Conservation (phyloP, 2,113 vertebrate genomes). For the Fulica atra region DNA sequence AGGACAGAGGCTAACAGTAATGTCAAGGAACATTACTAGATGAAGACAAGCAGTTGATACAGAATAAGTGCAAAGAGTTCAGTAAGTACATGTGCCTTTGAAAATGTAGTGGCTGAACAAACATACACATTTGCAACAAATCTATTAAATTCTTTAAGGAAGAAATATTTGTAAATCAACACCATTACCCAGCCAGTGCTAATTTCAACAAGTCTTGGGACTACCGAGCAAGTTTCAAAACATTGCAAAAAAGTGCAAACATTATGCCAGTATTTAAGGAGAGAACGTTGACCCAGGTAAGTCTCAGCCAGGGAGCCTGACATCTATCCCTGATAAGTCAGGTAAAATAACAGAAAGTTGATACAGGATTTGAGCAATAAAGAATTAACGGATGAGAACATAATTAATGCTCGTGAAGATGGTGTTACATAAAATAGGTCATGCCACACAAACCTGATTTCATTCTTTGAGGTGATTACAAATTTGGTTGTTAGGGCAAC, state of each 20-base stretch:
- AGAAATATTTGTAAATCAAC: background rate
- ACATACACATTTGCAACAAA: background rate
- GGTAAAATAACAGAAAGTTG: slow-evolving; percentile 39
- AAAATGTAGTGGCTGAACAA: background rate
- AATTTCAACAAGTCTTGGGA: background rate
- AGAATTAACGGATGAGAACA: background rate
- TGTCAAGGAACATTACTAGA: background rate
- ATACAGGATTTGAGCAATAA: slow-evolving; percentile 35
- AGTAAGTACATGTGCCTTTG: background rate
- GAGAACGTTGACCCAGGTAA: background rate
- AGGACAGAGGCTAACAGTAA: background rate
- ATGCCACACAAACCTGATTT: slow-evolving; percentile 47
- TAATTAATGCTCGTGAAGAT: background rate
- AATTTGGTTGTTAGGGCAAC: slow-evolving; percentile 17
- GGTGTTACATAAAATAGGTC: slow-evolving; percentile 49
- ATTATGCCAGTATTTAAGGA: background rate
- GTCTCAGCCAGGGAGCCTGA: background rate
- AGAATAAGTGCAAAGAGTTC: background rate
- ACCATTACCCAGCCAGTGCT: background rate
- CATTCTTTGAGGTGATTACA: background rate
- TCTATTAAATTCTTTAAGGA: background rate
- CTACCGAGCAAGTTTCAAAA: background rate
- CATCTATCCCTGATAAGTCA: background rate
- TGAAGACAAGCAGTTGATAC: background rate
- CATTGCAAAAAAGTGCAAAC: background rate